Base-by-base conservation (phyloP, 2,797 vertebrate genomes). In the Gobio occitaniae region DNA sequence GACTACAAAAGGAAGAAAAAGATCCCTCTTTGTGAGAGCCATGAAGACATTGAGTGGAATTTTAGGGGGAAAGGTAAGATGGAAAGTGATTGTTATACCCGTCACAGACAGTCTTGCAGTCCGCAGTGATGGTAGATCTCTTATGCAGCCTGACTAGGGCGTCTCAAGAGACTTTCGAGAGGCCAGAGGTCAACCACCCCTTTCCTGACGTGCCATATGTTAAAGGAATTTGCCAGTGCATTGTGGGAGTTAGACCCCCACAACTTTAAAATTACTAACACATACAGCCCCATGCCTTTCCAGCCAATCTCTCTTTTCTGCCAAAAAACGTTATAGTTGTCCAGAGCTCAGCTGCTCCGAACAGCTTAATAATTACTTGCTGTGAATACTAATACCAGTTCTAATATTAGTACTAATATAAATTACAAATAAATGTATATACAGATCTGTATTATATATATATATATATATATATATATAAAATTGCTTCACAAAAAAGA, bases 171-270 rank as follows among this genome's bases (percentile, higher is more conserved):
- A 93, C 94, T 94, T 94, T 87, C 93, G 90, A 91, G 90, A 94
- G 94, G 94, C 87, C 94, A 95, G 79, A 94, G 95, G 95, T 96
- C 95, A 96, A 95, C 93, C 94, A 94, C 91, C 94, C 91, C 94
- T 95, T 96, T 96, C 95, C 95, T 96, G 95, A 94, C 89, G 93
- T 93, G 93, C 94, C 95, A 96, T 95, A 96, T 96, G 95, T 95
- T 96, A 95, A 95, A 96, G 94, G 94, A 95, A 96, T 96, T 95
- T 94, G 90, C 90, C 86, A 32, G 88, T 95, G 95, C 95, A 95
- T 95, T 95, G 91, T 95, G 94, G 95, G 95, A 95, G 92, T 90
- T 93, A 91, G 93, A 93, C 94, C 94, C 93, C 94, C 90, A 90
- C 88, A 92, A 92, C 91, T 90, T 94, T 93, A 91, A 95, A 95